Conservation (phyloP, 2,888 invertebrate species). For the Lochmaea crataegi region DNA sequence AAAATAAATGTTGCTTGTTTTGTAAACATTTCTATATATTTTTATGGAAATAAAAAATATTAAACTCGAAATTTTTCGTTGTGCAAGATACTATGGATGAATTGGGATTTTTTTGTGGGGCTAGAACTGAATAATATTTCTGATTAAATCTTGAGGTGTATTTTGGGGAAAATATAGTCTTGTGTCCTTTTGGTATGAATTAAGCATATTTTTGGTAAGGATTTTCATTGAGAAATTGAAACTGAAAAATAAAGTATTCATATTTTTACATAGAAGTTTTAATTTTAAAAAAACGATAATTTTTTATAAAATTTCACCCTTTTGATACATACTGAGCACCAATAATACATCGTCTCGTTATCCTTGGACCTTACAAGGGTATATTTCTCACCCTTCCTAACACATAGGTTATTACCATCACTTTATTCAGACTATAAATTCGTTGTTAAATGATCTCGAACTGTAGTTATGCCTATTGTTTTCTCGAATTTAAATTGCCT, state of each 20-base stretch:
- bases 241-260: too few relatives aligned
- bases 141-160: too few relatives aligned
- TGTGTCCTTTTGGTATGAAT: too few relatives aligned
- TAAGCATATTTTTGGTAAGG: too few relatives aligned
- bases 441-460: constrained; percentile 57
- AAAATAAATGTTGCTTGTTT: not conserved
- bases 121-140: too few relatives aligned
- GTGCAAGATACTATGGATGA: too few relatives aligned
- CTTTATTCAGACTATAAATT: constrained; percentile 57
- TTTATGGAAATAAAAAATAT: constrained; percentile 1
- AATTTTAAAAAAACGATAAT: too few relatives aligned
- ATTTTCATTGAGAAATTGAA: too few relatives aligned
- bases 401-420: constrained; percentile 44
- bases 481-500: constrained; percentile 59
- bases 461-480: constrained; percentile 57
- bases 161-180: too few relatives aligned
- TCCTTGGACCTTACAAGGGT: constrained; percentile 23
- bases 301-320: not conserved
- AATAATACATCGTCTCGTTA: constrained; percentile 13
- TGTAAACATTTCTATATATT: constrained; percentile 12
- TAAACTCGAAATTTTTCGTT: not conserved
- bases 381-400: constrained; percentile 26
- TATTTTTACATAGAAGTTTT: too few relatives aligned
- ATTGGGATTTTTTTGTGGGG: too few relatives aligned
- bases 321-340: not conserved